Base-by-base conservation (phyloP, 1,140 invertebrate species). In the Drosophila azteca region DNA sequence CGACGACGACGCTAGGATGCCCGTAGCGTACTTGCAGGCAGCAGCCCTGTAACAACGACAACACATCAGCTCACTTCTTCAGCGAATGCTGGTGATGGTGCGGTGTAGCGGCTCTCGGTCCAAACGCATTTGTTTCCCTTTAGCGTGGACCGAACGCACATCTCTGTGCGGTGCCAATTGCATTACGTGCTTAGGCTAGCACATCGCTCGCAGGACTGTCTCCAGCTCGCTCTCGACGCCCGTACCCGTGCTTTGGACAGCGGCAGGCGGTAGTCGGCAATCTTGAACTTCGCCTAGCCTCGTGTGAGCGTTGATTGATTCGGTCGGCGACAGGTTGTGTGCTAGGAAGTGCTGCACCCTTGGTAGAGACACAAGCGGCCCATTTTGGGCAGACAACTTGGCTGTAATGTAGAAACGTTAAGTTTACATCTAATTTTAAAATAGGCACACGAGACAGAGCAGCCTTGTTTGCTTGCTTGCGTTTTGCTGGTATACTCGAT, bases 101-200 rank as follows among this genome's bases (percentile, higher is more conserved):
- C 85, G 82, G 78, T 88, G 83, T 88, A 85, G 78, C 82, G 82
- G 82, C 83, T 87, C 83, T 87, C 82, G 82, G 82, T 87, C 82
- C 82, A 76, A 88, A 87, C 82, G 82, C 82, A 79, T 87, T 78
- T 87, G 82, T 71, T 87, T 87, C 82, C 82, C 82, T 87, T 87
- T 87, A 87, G 82, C 82, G 82, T 85, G 82, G 82, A 87, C 82
- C 82, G 82, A 87, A 85, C 83, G 83, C 82, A 87, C 84, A 87
- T 83, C 59, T 88, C 75, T 88, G 84, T 87, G 82, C 82, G 83
- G 82, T 88, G 82, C 82, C 75, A 76, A 75, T 66, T 88, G 82
- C 82, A 88, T 77, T 88, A 79, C 65, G 81, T 78, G 78, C 59
- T 64, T 29, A 57, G 57, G 51, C 45, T 39, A 66, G 63, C 43